Base-by-base conservation (phyloP, 2,888 invertebrate genomes). In the Cynaeus angustus region DNA sequence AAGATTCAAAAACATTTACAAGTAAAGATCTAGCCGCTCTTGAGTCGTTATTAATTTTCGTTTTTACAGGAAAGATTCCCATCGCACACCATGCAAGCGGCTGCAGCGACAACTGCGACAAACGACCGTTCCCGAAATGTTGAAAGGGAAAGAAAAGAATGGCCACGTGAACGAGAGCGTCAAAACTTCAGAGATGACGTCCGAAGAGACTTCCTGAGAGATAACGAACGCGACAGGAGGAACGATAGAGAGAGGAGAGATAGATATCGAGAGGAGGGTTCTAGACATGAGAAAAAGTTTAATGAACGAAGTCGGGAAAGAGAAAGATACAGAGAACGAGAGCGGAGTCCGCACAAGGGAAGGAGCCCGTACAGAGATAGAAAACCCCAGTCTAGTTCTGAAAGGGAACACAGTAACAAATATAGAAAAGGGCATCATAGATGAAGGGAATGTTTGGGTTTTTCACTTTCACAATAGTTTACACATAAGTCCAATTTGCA, bases 1-100 rank as follows among this genome's bases (percentile, higher is more conserved):
- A 94, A 93, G 84, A 91, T 97, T 74, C 96, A 97, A 88, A 91
- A 82, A 86, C 89, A 80, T 89, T 89, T 86, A 87, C 91, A 74
- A 87, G 89, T 77, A n/a, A n/a, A n/a, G n/a, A n/a, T n/a, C n/a
- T n/a, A n/a, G n/a, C n/a, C n/a, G n/a, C n/a, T n/a, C n/a, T n/a
- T n/a, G n/a, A n/a, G n/a, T n/a, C n/a, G n/a, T n/a, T n/a, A n/a
- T n/a, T n/a, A n/a, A n/a, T n/a, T n/a, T n/a, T n/a, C n/a, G n/a
- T n/a, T 33, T 33, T 33, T n/a, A 33, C 33, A 33, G 84, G 81
- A 79, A 26, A 79, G 81, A 50, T 84, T 84, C 70, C 85, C 85
- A 7, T 79, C 83, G 5, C 83, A 82, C 53, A 81, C 83, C 3
- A 78, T 81, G n/a, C 81, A 82, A 74, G 78, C 78, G 26, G 14